These are phyloP conservation scores for Tanaodytes sp. DNA, from an alignment of 2,888 invertebrate genomes.

Conservation along the genomic window DNA sequence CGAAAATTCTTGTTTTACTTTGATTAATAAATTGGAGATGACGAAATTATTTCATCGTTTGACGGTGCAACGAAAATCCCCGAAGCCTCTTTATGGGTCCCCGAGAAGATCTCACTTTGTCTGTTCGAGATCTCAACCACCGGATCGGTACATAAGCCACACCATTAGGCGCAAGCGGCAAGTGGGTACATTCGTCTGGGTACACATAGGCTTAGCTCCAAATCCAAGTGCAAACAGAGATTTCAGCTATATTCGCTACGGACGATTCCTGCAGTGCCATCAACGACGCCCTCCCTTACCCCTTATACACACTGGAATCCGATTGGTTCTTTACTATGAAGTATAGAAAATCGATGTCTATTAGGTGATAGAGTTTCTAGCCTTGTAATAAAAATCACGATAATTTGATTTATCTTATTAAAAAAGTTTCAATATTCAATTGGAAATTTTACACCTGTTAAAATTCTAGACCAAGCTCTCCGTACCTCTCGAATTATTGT, in stretches of 20 bases:
- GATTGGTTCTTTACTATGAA: slow-evolving; percentile 33
- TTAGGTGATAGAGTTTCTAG: too few relatives aligned
- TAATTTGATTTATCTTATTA: too few relatives aligned
- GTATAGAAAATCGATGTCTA: slow-evolving; percentile 40
- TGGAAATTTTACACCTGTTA: too few relatives aligned
- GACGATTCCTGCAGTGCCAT: slow-evolving; percentile 47
- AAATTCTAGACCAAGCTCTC: too few relatives aligned
- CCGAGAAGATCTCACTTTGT: slow-evolving; percentile 50
- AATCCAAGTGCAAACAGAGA: slow-evolving; percentile 68
- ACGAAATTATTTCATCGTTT: neutral
- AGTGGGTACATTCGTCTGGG: slow-evolving; percentile 71
- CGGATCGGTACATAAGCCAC: slow-evolving; percentile 64
- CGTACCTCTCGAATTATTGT: too few relatives aligned
- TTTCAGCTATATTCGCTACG: slow-evolving; percentile 56
- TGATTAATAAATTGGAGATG: too few relatives aligned
- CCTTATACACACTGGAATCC: too few relatives aligned
- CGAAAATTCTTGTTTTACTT: too few relatives aligned
- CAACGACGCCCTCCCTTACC: slow-evolving; percentile 40
- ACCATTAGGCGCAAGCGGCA: slow-evolving; percentile 67
- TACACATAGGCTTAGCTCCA: slow-evolving; percentile 70
- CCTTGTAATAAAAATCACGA: too few relatives aligned
- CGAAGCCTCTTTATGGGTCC: slow-evolving; percentile 38
- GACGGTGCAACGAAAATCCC: slow-evolving; percentile 21
- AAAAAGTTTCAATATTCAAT: too few relatives aligned
- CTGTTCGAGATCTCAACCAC: slow-evolving; percentile 55